These are phyloP conservation scores for Ochlodes sylvanus DNA, from an alignment of 2,888 invertebrate species.

Conservation along the genomic window DNA sequence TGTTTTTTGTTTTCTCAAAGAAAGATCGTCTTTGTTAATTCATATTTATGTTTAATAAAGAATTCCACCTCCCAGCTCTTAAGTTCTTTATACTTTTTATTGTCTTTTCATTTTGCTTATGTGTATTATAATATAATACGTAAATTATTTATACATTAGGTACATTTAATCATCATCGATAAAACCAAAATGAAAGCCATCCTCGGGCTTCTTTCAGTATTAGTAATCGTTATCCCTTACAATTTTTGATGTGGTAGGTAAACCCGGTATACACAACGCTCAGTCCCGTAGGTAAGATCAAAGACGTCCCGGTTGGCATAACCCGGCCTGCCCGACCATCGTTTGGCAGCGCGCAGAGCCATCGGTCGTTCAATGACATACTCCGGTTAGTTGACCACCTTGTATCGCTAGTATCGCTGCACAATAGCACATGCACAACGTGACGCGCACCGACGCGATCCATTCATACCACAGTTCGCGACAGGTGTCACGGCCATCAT, in stretches of 20 bases:
- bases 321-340: background rate
- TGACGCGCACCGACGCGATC: constrained; percentile 26
- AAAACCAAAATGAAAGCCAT: too few relatives aligned
- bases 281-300: background rate
- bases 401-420: background rate
- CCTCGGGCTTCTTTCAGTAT: too few relatives aligned
- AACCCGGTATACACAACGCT: background rate
- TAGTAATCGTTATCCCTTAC: too few relatives aligned
- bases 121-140: too few relatives aligned
- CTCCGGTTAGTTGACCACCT: constrained; percentile 4
- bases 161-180: too few relatives aligned
- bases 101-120: too few relatives aligned
- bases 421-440: background rate
- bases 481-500: constrained; percentile 9
- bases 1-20: too few relatives aligned
- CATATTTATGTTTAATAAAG: too few relatives aligned
- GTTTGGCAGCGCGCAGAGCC: constrained; percentile 17
- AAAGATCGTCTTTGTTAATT: background rate
- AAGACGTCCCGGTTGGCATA: constrained; percentile 19
- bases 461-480: constrained; percentile 17
- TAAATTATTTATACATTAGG: too few relatives aligned
- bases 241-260: too few relatives aligned
- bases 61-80: too few relatives aligned
- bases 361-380: constrained; percentile 31
- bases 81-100: too few relatives aligned